Evolutionary conservation across 1,140 invertebrate genomes (phyloP).

Genomic region (Cylas formicarius): DNA sequence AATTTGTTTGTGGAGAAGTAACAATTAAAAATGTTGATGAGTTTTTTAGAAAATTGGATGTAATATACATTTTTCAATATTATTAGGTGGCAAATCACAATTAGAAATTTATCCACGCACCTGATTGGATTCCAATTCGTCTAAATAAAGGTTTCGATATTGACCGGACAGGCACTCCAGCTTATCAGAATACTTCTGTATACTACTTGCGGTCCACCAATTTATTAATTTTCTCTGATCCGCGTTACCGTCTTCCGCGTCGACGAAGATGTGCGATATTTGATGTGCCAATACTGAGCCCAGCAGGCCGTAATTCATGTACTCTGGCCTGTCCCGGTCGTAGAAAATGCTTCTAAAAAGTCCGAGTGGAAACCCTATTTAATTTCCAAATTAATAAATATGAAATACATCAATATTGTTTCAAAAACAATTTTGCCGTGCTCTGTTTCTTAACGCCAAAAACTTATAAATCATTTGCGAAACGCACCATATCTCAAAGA

Average conservation of each 20-base stretch:
- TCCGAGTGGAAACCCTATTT: constrained; percentile 78
- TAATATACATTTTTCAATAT: too few species aligned
- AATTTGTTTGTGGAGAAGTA: too few species aligned
- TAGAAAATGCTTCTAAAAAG: constrained; percentile 87
- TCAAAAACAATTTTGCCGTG: too few species aligned
- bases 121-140: too few species aligned
- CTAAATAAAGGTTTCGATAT: constrained; percentile 23
- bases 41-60: too few species aligned
- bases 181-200: constrained; percentile 28
- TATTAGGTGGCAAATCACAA: too few species aligned
- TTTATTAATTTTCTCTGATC: constrained; percentile 21
- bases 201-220: constrained; percentile 26
- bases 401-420: too few species aligned
- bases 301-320: constrained; percentile 88
- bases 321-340: constrained; percentile 71
- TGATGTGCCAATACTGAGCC: constrained; percentile 91
- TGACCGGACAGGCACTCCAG: constrained; percentile 28
- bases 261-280: constrained; percentile 66
- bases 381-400: background rate
- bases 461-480: too few species aligned
- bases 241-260: constrained; percentile 11
- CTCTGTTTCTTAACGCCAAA: too few species aligned
- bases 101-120: too few species aligned
- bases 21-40: too few species aligned
- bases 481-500: too few species aligned